phyloP scores from a whole-genome alignment of 2,113 vertebrate species.

The Todiramphus saurophagus region DNA sequence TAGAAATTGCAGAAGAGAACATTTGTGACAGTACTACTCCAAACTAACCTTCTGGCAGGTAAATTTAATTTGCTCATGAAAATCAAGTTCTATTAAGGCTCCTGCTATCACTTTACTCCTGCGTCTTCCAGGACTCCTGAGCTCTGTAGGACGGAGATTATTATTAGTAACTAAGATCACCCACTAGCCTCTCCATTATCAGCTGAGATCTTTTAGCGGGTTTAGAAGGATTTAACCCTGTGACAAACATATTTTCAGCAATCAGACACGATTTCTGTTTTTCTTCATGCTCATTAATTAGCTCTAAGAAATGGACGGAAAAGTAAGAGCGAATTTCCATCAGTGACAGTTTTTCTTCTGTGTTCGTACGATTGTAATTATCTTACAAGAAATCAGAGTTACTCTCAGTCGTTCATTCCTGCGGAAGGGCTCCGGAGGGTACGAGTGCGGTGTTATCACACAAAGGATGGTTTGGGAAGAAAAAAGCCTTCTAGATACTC shows the following conservation, averaged over 20 bases:
- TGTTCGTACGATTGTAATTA: not conserved
- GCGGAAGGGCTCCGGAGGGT: not conserved
- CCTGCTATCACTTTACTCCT: not conserved
- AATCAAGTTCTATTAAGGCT: conserved; percentile 72
- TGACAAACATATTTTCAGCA: not conserved
- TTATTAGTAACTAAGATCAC: conserved; percentile 24
- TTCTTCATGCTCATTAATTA: not conserved
- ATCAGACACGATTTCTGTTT: not conserved
- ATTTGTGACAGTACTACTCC: conserved; percentile 38
- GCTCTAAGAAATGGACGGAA: not conserved
- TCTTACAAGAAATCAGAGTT: not conserved
- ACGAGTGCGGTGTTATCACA: not conserved
- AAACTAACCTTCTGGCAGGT: conserved; percentile 67
- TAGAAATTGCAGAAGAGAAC: conserved; percentile 56
- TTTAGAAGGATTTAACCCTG: not conserved
- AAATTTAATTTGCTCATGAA: conserved; percentile 76
- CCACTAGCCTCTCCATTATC: not conserved
- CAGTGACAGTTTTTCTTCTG: not conserved
- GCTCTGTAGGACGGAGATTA: not conserved
- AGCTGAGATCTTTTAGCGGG: not conserved
- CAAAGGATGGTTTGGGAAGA: not conserved
- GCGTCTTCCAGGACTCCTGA: not conserved
- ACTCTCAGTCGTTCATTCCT: not conserved
- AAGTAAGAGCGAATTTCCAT: not conserved
- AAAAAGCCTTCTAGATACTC: not conserved